phyloP scores from a whole-genome alignment of 2,113 vertebrate genomes.

The Oenanthe melanoleuca region DNA sequence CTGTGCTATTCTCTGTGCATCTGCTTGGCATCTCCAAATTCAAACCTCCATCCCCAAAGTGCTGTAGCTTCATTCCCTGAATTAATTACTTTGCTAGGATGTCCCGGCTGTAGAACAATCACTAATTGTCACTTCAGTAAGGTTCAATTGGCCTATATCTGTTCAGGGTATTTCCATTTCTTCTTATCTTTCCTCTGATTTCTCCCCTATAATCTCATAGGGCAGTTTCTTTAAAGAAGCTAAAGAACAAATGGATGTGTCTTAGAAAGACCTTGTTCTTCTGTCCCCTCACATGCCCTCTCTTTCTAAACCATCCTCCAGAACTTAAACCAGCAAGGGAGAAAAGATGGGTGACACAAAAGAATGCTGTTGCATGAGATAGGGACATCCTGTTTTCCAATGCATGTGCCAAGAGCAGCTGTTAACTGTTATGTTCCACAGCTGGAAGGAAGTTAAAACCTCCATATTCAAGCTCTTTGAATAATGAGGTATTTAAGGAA shows the following conservation, averaged over 20 bases:
- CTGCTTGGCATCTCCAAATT: neutral
- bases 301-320: neutral
- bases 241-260: neutral
- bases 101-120: neutral
- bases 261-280: neutral
- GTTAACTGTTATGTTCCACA: conserved; percentile 28
- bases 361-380: neutral
- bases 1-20: neutral
- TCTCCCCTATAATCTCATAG: neutral
- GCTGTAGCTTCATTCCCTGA: neutral
- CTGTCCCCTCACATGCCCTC: neutral
- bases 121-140: neutral
- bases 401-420: neutral
- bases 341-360: neutral
- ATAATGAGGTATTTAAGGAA: conserved; percentile 13
- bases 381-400: neutral
- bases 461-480: conserved; percentile 7
- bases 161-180: neutral
- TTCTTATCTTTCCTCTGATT: neutral
- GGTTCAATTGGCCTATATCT: neutral
- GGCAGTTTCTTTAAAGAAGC: neutral
- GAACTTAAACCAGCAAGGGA: neutral
- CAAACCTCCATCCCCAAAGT: neutral
- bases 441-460: conserved; percentile 30
- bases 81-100: neutral